Evolutionary conservation across 2,797 vertebrate species (phyloP).

Genomic region (Catharus ustulatus): DNA sequence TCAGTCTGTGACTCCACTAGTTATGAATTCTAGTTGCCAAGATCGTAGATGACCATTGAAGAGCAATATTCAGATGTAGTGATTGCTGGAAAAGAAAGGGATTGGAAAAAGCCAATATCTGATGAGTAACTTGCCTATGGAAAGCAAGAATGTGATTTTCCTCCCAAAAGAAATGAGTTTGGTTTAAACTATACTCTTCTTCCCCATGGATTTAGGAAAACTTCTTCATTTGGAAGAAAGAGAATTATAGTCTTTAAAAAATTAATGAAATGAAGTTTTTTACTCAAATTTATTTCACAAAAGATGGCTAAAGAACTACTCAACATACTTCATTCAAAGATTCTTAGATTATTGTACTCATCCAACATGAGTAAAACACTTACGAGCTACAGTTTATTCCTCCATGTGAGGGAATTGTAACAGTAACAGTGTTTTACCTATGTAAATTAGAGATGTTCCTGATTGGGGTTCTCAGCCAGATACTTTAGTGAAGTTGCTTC

Average conservation of each 20-base stretch:
- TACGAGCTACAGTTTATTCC: background rate
- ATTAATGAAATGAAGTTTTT: background rate
- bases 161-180: background rate
- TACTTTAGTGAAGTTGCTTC: background rate
- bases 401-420: background rate
- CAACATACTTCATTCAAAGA: background rate
- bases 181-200: background rate
- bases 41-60: fast-evolving
- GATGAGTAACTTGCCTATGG: background rate
- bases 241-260: background rate
- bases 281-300: background rate
- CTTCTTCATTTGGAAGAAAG: background rate
- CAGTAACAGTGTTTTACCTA: background rate
- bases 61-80: background rate
- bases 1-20: background rate
- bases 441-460: background rate
- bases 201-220: background rate
- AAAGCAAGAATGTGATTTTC: background rate
- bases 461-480: background rate
- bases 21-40: background rate
- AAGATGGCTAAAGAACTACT: background rate
- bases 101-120: background rate
- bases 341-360: background rate
- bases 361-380: background rate
- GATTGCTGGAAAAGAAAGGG: background rate